Conservation (phyloP, 2,888 invertebrate species). For the Drosophila pseudotalamancana region DNA sequence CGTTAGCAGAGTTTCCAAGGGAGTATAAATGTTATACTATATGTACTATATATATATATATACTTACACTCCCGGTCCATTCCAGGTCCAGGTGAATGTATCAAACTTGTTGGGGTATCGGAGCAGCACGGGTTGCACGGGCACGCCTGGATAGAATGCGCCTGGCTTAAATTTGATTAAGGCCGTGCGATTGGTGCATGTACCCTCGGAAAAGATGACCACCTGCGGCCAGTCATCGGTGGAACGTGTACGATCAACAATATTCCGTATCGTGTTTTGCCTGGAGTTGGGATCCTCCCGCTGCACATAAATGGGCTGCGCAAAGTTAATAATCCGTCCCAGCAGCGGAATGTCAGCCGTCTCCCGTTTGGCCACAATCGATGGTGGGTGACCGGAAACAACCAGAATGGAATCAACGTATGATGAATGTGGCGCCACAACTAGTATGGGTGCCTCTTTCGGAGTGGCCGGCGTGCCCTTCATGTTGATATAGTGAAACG, state of each 20-base stretch:
- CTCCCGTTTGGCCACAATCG: conserved; percentile 95
- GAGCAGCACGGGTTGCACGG: conserved; percentile 97
- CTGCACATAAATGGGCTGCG: conserved; percentile 97
- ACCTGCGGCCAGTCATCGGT: conserved; percentile 95
- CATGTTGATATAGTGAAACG: conserved; percentile 92
- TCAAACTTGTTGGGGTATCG: conserved; percentile 95
- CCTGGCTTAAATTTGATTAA: conserved; percentile 95
- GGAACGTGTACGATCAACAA: conserved; percentile 92
- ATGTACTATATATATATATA: no score
- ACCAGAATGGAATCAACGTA: conserved; percentile 95
- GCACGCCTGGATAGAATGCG: conserved; percentile 97
- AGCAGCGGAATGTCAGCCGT: conserved; percentile 92
- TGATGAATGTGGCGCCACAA: conserved; percentile 95
- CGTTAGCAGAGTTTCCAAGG: not conserved
- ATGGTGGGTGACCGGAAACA: conserved; percentile 92
- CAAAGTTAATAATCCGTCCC: conserved; percentile 97
- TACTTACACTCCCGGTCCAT: conserved; percentile 96
- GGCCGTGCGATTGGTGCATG: conserved; percentile 96
- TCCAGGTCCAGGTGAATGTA: conserved; percentile 97
- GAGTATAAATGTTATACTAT: no score
- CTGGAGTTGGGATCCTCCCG: conserved; percentile 96
- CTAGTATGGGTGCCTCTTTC: conserved; percentile 92
- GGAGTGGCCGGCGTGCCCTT: conserved; percentile 88
- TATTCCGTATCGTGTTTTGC: conserved; percentile 95
- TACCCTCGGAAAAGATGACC: conserved; percentile 97